A percentile compares a stretch with the other conserved stretches of the same genome.
Evolutionary conservation across 2,113 vertebrate genomes (phyloP).

Genomic region (Ptilonorhynchus violaceus): DNA sequence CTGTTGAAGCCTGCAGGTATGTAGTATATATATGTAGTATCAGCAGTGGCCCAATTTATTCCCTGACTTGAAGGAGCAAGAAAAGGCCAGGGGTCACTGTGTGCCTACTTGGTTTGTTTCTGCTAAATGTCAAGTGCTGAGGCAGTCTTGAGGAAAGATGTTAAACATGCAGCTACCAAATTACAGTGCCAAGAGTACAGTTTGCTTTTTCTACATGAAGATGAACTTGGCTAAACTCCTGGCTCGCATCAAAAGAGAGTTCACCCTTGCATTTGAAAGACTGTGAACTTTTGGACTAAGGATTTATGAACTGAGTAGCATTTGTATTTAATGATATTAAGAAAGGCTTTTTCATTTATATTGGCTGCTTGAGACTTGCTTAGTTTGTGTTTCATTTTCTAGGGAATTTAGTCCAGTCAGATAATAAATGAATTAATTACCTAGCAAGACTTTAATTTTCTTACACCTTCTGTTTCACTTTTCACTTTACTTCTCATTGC

Average conservation of each 20-base stretch:
- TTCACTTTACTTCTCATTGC: neutral
- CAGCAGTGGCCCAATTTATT: neutral
- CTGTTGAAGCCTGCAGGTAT: neutral
- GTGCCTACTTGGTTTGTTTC: neutral
- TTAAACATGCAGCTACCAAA: neutral
- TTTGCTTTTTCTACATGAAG: rapidly evolving
- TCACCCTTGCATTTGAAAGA: neutral
- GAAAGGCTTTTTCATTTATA: neutral
- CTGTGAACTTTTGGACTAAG: neutral
- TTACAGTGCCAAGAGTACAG: neutral
- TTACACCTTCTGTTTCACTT: neutral
- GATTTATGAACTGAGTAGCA: neutral
- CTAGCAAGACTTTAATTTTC: neutral
- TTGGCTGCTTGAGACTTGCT: neutral
- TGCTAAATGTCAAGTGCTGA: neutral
- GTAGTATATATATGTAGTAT: no score
- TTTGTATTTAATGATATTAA: neutral
- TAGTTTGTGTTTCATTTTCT: neutral
- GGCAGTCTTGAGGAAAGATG: neutral
- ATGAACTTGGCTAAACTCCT: neutral
- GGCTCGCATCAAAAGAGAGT: neutral
- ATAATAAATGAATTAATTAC: neutral
- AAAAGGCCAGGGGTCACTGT: neutral
- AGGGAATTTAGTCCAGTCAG: neutral
- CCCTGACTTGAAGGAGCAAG: neutral